Base-by-base conservation (phyloP, 2,113 vertebrate species). In the Trematocara nigrifrons region DNA sequence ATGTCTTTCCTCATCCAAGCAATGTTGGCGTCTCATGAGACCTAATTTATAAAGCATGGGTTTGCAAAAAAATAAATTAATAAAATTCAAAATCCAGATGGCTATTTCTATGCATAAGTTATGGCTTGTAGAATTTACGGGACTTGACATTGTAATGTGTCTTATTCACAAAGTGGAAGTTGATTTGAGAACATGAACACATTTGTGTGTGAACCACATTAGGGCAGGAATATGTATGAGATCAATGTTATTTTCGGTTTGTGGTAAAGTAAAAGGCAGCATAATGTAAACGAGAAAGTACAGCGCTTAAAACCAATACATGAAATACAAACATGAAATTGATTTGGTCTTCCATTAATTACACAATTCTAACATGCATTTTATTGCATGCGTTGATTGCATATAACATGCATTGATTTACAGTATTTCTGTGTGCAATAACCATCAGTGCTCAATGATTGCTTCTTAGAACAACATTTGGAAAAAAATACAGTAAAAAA, bases 41-140 rank as follows among this genome's bases (percentile, higher is more conserved):
- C 26, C 86, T 90, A 9, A 92, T 94, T 89, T 89, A 89, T 69
- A 79, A 76, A 86, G 66, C 42, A 6, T 74, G 38, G 33, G 80
- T 88, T 56, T 84, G 53, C 38, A 81, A 52, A 59, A 6, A 66
- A 35, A 38, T 33, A 79, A 38, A 79, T 57, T 57, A 45, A 81
- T 45, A 56, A 61, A 81, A 66, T 57, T 52, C 11, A 8, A 85
- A 83, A 76, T 61, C 10, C 54, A 79, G 53, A 78, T 81, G 69
- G 66, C 18, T 79, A 80, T 81, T 88, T 74, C 78, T 42, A 76
- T 87, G 84, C 84, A 84, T 82, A 52, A 47, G 29, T 79, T 66
- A 45, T 18, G 35, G 83, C 74, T 35, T 78, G 9, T 57, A 33
- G 51, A 88, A 45, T 83, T 42, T 47, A 29, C 15, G 2, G 3